Base-by-base conservation (phyloP, 2,888 invertebrate species). In the Aphidoletes aphidimyza region DNA sequence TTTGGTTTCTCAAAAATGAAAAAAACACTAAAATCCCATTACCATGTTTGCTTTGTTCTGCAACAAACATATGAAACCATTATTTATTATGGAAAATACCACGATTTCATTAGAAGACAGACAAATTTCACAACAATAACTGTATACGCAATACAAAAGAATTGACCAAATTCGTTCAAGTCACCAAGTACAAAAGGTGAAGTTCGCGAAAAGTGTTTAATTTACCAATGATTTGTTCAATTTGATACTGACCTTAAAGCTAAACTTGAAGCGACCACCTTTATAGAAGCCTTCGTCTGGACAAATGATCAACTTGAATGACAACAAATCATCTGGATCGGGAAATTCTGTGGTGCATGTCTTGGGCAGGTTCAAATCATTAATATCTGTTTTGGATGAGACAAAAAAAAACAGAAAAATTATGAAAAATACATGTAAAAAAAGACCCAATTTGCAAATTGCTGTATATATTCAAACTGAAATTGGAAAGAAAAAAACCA, bases 211-310 rank as follows among this genome's bases (percentile, higher is more conserved):
- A n/a, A n/a, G n/a, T n/a, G n/a, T n/a, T n/a, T n/a, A n/a, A n/a
- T n/a, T n/a, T n/a, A n/a, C n/a, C n/a, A n/a, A n/a, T n/a, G n/a
- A n/a, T n/a, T 36, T 34, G 34, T n/a, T 39, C 19, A 17, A n/a
- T 3, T 19, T 34, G 6, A 84, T 3, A 85, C 87, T 88, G 88
- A 92, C 92, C 93, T 96, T 97, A 92, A 99, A 99, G 91, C 96
- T 98, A 92, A 99, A 99, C 87, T 95, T 93, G 91, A 99, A 99
- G 89, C 95, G 92, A 85, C 98, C 98, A 87, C 95, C 95, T 92
- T 95, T 94, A 90, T 98, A 98, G 91, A 97, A 98, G 84, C 98
- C 98, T 93, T 98, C 98, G 91, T 99, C 98, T 85, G 98, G 98
- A 88, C 95, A 96, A 89, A 99, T 98, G 86, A 97, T 94, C 89